These are phyloP conservation scores for Semotilus atromaculatus DNA, from an alignment of 2,797 vertebrate species.

Conservation along the genomic window DNA sequence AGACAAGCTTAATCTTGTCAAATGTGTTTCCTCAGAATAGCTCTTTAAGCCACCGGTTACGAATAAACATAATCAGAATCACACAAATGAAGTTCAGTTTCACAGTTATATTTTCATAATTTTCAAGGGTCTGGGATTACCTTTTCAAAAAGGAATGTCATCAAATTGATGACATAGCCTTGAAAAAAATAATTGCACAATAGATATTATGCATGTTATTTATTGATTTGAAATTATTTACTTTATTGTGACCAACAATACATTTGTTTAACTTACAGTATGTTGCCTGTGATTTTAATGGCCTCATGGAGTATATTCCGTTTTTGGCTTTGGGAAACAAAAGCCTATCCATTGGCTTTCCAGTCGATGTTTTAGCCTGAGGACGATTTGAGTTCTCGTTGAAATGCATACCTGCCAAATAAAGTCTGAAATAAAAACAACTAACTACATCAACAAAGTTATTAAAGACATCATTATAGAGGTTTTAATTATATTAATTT, in stretches of 20 bases:
- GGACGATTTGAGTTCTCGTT: not conserved
- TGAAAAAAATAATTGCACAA: not conserved
- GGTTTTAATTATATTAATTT: not conserved
- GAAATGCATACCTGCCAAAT: slow-evolving; percentile 6
- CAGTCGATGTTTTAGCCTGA: not conserved
- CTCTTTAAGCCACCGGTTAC: no score
- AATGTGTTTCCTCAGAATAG: no score
- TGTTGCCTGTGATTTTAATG: not conserved
- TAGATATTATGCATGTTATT: no score
- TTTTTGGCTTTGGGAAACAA: not conserved
- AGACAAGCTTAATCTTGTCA: no score
- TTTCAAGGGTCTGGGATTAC: slow-evolving; percentile 1
- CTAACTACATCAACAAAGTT: not conserved
- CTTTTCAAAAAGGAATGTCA: not conserved
- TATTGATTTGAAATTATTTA: not conserved
- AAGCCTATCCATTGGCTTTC: not conserved
- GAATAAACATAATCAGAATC: no score
- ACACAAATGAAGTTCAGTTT: no score
- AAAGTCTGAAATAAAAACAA: not conserved
- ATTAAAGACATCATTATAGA: not conserved
- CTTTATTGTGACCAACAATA: not conserved
- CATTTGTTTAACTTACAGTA: not conserved
- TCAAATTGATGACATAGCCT: not conserved
- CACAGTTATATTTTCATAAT: no score
- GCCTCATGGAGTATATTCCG: not conserved